These are phyloP conservation scores for Bombyx huttoni DNA, from an alignment of 2,888 invertebrate genomes.

Conservation along the genomic window DNA sequence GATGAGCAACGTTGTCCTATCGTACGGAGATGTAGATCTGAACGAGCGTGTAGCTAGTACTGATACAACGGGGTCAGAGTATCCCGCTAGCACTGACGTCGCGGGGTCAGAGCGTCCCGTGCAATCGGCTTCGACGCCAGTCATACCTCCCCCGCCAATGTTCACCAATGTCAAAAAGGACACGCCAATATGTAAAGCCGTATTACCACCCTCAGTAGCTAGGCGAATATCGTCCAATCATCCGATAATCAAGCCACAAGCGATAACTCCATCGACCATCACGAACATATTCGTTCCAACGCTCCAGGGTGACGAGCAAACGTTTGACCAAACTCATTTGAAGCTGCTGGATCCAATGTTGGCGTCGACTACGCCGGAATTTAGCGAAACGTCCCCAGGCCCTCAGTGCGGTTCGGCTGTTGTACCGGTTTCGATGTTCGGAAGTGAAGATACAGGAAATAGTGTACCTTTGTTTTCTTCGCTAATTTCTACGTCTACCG, in stretches of 20 bases:
- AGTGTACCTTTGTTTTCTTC: neutral
- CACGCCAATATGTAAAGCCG: constrained; percentile 28
- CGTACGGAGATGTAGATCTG: no score
- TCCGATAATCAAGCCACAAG: constrained; percentile 35
- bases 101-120: neutral
- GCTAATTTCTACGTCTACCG: neutral
- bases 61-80: neutral
- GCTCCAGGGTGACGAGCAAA: neutral
- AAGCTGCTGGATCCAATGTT: neutral
- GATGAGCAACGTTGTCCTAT: neutral
- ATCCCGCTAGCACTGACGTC: neutral
- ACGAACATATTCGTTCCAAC: constrained; percentile 1
- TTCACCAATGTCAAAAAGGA: constrained; percentile 38
- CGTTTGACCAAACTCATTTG: neutral
- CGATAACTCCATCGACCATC: constrained; percentile 10
- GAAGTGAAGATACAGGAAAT: neutral
- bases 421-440: neutral
- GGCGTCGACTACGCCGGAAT: neutral
- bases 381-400: neutral
- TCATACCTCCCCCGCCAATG: constrained; percentile 59
- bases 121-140: constrained; percentile 10
- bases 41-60: no score
- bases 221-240: constrained; percentile 47
- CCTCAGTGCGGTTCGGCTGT: neutral
- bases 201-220: constrained; percentile 57